Evolutionary conservation across 2,113 vertebrate species (phyloP), one percentile per base, ranked within the genome.

Genomic region (Pholis gunnellus): DNA sequence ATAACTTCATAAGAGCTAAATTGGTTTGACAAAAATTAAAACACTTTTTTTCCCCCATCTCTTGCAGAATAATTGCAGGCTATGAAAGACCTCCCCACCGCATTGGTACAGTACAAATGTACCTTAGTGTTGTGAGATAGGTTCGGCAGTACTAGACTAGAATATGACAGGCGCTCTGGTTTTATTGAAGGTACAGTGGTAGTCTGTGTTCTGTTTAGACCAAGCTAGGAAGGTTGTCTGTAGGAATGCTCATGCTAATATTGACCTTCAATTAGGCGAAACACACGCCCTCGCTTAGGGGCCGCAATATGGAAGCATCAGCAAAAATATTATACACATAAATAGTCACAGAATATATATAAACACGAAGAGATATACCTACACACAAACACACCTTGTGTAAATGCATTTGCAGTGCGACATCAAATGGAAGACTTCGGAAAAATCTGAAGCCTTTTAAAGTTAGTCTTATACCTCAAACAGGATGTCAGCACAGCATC

Each of bases 251-350:
- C 86, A 87, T 78, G 84, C 91, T 93, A 94, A 94, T 94, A 94
- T 94, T 93, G 89, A 91, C 93, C 92, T 92, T 92, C 90, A 93
- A 88, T 94, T 91, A 92, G 79, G 72, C 68, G 82, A 89, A 90
- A 90, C 74, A 87, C 70, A 89, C 81, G 77, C 90, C 92, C 83
- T 83, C 72, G 76, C 89, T 88, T 72, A 84, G 81, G 60, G 75
- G 82, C 82, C 20, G 88, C 84, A 75, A 86, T 88, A 90, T 85
- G 79, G 81, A 87, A 64, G 75, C 79, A 87, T 91, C 91, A 89
- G 91, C 90, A 90, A 82, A 93, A 91, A 84, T 60, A 79, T 36
- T 4, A 52, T 42, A 73, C 63, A 82, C 61, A 83, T 86, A 87
- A 88, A 92, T 86, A 86, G 42, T 38, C 72, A 42, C 31, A 72